These are phyloP conservation scores for Tromatobia lineatoria DNA, from an alignment of 2,888 invertebrate species.

Conservation along the genomic window DNA sequence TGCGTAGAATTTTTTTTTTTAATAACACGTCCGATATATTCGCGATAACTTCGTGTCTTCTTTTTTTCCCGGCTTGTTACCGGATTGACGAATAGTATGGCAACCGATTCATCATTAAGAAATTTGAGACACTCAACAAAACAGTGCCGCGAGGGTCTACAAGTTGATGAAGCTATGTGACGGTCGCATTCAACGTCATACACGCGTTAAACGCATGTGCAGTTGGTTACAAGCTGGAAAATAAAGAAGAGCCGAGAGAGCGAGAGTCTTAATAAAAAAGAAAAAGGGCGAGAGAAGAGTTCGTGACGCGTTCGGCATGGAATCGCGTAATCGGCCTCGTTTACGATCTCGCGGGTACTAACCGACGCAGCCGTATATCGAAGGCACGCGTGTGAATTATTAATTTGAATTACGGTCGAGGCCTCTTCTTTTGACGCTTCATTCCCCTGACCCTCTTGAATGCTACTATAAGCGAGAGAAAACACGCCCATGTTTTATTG, in stretches of 20 bases:
- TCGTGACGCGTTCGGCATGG: constrained; percentile 66
- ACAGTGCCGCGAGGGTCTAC: neutral
- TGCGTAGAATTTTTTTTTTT: neutral
- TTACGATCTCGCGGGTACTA: constrained; percentile 65
- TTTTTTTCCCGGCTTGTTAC: neutral
- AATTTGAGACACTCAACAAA: constrained; percentile 23
- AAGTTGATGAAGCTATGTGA: neutral
- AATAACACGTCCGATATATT: neutral
- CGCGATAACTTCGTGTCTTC: neutral
- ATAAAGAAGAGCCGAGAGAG: constrained; percentile 16
- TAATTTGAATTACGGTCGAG: constrained; percentile 71
- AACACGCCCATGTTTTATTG: constrained; percentile 73
- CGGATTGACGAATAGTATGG: neutral
- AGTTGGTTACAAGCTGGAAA: constrained; percentile 32
- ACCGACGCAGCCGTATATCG: constrained; percentile 51
- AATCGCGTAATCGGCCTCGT: constrained; percentile 71
- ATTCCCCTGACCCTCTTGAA: constrained; percentile 30
- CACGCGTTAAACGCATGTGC: constrained; percentile 4
- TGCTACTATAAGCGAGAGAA: neutral
- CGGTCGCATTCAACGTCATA: neutral
- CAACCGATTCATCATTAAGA: neutral
- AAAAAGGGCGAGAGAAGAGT: constrained; percentile 17
- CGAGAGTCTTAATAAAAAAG: constrained; percentile 9
- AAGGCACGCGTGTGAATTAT: constrained; percentile 72
- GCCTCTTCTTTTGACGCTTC: constrained; percentile 23